phyloP scores from a whole-genome alignment of 2,888 invertebrate species.

The Cybosia mesomella region DNA sequence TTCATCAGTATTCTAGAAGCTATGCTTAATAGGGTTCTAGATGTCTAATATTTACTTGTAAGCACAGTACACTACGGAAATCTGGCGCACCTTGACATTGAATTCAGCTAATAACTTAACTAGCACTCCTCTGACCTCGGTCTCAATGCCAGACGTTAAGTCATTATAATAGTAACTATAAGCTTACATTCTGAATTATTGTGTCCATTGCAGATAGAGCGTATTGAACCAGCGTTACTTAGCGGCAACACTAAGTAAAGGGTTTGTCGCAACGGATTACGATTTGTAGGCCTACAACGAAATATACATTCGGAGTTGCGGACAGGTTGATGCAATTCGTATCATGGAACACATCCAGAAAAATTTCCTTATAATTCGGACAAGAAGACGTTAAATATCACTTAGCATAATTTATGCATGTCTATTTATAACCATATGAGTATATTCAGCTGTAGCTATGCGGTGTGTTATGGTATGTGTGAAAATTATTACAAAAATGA shows the following conservation, averaged over 20 bases:
- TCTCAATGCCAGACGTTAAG: conserved; percentile 44
- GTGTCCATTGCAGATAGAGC: background rate
- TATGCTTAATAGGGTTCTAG: background rate
- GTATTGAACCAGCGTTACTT: too few relatives aligned
- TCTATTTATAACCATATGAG: background rate
- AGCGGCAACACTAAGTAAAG: too few relatives aligned
- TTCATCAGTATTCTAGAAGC: too few relatives aligned
- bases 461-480: background rate
- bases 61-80: conserved; percentile 2
- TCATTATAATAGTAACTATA: conserved; percentile 1
- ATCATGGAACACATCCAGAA: background rate
- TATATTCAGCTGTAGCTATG: background rate
- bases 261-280: too few relatives aligned
- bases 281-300: too few relatives aligned
- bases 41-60: background rate
- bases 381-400: background rate
- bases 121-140: conserved; percentile 37
- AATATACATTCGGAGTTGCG: too few relatives aligned
- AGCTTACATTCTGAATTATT: conserved; percentile 2
- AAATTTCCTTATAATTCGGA: background rate
- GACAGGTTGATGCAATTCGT: too few relatives aligned
- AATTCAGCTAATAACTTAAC: conserved; percentile 34
- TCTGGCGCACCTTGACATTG: conserved; percentile 43
- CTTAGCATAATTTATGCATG: background rate
- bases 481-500: background rate